phyloP scores from a whole-genome alignment of 2,797 vertebrate genomes.

The Enteromius afrohamiltoni region DNA sequence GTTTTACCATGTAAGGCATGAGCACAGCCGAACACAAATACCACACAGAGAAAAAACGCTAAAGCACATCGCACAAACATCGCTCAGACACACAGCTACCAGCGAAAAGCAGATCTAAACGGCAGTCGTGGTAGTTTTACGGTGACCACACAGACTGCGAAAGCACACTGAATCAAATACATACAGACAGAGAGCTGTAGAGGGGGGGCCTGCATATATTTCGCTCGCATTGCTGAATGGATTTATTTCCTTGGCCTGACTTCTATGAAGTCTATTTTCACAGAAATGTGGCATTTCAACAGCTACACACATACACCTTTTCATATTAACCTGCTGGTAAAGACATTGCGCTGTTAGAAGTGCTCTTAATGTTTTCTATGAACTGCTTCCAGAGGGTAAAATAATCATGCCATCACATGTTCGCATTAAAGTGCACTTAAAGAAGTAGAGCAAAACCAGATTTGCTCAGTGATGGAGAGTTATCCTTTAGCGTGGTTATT shows the following conservation, averaged over 20 bases:
- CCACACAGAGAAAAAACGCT: constrained; percentile 33
- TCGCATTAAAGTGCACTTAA: constrained; percentile 56
- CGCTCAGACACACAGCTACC: constrained; percentile 19
- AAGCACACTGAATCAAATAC: constrained; percentile 36
- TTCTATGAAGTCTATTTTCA: constrained; percentile 51
- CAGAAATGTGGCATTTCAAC: constrained; percentile 59
- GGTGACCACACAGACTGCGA: constrained; percentile 25
- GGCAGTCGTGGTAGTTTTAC: neutral
- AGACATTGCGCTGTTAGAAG: constrained; percentile 45
- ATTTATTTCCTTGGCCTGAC: constrained; percentile 49
- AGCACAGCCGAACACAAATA: constrained; percentile 39
- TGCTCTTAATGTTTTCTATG: constrained; percentile 51
- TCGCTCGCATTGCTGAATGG: constrained; percentile 28
- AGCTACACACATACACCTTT: constrained; percentile 51
- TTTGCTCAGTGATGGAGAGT: constrained; percentile 42
- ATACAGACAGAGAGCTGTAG: neutral
- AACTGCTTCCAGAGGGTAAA: constrained; percentile 53
- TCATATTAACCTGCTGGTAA: constrained; percentile 50
- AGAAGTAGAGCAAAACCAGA: constrained; percentile 56
- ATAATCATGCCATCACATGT: constrained; percentile 54
- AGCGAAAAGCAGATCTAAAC: constrained; percentile 8
- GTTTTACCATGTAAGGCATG: neutral
- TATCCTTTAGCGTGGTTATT: constrained; percentile 9
- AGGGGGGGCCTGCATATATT: constrained; percentile 27
- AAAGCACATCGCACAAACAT: neutral